Percentiles rank a stretch among this genome's conserved stretches.
These are phyloP conservation scores for Notiomystis cincta DNA, from an alignment of 2,113 vertebrate species.

Conservation along the genomic window DNA sequence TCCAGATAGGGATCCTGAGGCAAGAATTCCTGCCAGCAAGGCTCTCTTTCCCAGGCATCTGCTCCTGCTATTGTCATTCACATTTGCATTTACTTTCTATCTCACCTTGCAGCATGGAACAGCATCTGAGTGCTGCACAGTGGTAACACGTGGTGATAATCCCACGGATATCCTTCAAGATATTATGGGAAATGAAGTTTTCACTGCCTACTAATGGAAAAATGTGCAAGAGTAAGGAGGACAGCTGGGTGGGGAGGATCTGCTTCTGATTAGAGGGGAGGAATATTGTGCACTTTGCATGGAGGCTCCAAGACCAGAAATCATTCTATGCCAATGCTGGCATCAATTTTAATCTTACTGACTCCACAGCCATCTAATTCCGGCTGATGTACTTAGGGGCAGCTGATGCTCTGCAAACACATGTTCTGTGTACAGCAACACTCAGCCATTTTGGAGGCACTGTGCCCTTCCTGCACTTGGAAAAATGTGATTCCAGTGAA, in stretches of 20 bases:
- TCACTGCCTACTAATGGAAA: neutral
- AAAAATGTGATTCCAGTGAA: neutral
- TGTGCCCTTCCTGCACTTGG: neutral
- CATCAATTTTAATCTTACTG: neutral
- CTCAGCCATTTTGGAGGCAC: neutral
- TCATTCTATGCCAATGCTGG: neutral
- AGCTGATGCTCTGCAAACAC: neutral
- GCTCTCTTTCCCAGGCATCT: neutral
- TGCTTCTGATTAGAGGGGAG: slow-evolving; percentile 44
- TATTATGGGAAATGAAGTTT: slow-evolving; percentile 52
- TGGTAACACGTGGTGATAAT: slow-evolving; percentile 49
- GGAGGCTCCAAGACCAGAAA: neutral
- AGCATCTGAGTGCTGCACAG: neutral
- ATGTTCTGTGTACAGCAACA: neutral
- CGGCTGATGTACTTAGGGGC: neutral
- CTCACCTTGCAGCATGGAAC: neutral
- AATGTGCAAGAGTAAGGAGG: neutral
- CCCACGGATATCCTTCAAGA: slow-evolving; percentile 42
- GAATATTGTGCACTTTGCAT: neutral
- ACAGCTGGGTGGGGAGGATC: slow-evolving; percentile 12
- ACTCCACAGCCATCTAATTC: neutral
- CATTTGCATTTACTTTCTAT: neutral
- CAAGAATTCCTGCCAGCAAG: neutral
- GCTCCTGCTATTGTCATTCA: neutral
- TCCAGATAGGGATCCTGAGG: neutral